Evolutionary conservation across 2,797 vertebrate species (phyloP), one percentile per base, ranked within the genome.

Genomic region (Semotilus atromaculatus): DNA sequence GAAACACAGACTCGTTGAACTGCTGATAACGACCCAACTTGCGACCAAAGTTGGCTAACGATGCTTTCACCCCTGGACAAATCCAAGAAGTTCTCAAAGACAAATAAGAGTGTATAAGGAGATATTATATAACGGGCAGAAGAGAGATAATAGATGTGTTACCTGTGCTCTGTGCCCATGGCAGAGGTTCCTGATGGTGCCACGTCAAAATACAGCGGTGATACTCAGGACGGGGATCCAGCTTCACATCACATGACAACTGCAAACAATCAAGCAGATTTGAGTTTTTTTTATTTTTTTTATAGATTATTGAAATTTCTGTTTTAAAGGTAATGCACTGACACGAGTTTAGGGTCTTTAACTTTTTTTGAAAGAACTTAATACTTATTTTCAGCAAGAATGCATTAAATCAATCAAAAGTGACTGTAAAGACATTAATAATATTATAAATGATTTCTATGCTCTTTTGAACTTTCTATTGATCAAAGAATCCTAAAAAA

Each of bases 171-270:
- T 99, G 98, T 95, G 98, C 98, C 98, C 98, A 99, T 90, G 98
- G 98, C 93, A 99, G 96, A 92, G 98, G 98, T 94, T 99, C 98
- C 96, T 99, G 98, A 95, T 99, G 98, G 96, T 99, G 98, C 98
- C 98, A 99, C 92, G 97, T 99, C 93, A 99, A 93, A 95, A 99
- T 99, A 96, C 98, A 99, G 93, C 98, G 97, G 91, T 99, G 98
- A 90, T 99, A 99, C 93, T 99, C 98, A 92, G 98, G 98, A 87
- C 98, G 97, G 82, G 98, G 98, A 92, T 99, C 98, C 92, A 99
- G 89, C 92, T 99, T 99, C 91, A 99, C 98, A 90, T 99, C 98
- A 95, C 98, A 99, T 81, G 98, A 99, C 95, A 99, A 97, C 98
- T 99, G 93, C 4, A 90, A 87, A 89, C 88, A 78, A 72, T 55